These are phyloP conservation scores for Acronicta psi DNA, from an alignment of 2,888 invertebrate genomes.

Conservation along the genomic window DNA sequence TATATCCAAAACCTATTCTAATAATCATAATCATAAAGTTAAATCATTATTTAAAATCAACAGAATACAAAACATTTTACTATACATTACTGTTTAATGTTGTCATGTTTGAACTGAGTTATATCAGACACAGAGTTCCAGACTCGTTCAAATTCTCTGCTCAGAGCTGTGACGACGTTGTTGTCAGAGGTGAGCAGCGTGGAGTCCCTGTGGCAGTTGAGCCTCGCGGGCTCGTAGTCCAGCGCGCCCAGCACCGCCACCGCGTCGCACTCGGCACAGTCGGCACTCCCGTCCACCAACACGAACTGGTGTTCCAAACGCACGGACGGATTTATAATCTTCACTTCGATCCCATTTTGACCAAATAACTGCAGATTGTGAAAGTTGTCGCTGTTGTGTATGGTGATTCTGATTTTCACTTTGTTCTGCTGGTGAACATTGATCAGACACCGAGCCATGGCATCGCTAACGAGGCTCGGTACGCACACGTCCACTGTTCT, in stretches of 20 bases:
- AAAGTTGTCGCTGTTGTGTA: conserved; percentile 66
- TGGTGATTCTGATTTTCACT: conserved; percentile 65
- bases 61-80: conserved; percentile 9
- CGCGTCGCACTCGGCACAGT: conserved; percentile 53
- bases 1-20: conserved; percentile 20
- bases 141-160: conserved; percentile 73
- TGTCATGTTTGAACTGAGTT: conserved; percentile 22
- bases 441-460: conserved; percentile 69
- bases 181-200: conserved; percentile 73
- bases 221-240: conserved; percentile 65
- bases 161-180: conserved; percentile 62
- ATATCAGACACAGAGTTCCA: conserved; percentile 60
- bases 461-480: conserved; percentile 69
- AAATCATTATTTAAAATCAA: conserved; percentile 26
- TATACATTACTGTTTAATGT: conserved; percentile 5
- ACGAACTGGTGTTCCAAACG: conserved; percentile 75
- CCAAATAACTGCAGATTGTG: conserved; percentile 60
- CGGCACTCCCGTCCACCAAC: conserved; percentile 66
- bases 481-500: conserved; percentile 73
- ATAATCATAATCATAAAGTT: conserved; percentile 2
- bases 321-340: conserved; percentile 63
- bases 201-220: conserved; percentile 67
- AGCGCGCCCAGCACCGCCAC: conserved; percentile 74
- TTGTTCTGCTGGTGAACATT: conserved; percentile 63
- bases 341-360: conserved; percentile 70